Evolutionary conservation across 2,797 vertebrate genomes (phyloP), one percentile per base, ranked within the genome.

Genomic region (Syngnathus rostellatus): DNA sequence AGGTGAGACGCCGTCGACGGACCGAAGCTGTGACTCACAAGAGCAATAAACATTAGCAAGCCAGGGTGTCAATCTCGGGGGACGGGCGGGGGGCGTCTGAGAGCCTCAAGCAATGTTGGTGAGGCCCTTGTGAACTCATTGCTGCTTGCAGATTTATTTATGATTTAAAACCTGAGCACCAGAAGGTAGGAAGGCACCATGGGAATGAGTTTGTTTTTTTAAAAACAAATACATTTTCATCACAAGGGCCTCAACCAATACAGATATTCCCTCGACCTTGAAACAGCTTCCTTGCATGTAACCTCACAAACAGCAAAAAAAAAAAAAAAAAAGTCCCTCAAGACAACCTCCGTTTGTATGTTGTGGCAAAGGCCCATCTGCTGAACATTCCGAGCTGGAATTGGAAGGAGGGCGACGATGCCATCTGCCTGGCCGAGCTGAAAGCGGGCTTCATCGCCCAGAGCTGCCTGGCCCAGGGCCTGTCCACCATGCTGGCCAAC

Each of bases 381-480:
- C 88, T 99, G 84, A 99, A 99, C 90, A 99, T 99, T 91, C 97
- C 97, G 2, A 99, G 97, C 89, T 99, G 97, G 97, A 99, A 97
- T 86, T 98, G 97, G 95, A 98, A 94, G 82, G 97, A 99, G 83
- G 97, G 97, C 8, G 97, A 99, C 87, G 97, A 98, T 87, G 97
- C 97, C 77, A 99, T 99, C 83, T 99, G 97, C 88, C 92, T 99
- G 65, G 97, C 97, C 6, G 97, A 99, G 86, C 92, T 99, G 78
- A 99, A 99, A 88, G 93, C 98, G 74, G 97, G 97, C 77, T 99
- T 99, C 89, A 99, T 99, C 82, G 97, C 97, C 85, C 97, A 99
- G 90, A 99, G 97, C 89, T 99, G 97, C 91, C 91, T 99, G 92
- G 97, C 97, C 78, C 97, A 97, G 45, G 97, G 97, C 89, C 94